Evolutionary conservation across 2,888 invertebrate genomes (phyloP).

Genomic region (Miltochrista miniata): DNA sequence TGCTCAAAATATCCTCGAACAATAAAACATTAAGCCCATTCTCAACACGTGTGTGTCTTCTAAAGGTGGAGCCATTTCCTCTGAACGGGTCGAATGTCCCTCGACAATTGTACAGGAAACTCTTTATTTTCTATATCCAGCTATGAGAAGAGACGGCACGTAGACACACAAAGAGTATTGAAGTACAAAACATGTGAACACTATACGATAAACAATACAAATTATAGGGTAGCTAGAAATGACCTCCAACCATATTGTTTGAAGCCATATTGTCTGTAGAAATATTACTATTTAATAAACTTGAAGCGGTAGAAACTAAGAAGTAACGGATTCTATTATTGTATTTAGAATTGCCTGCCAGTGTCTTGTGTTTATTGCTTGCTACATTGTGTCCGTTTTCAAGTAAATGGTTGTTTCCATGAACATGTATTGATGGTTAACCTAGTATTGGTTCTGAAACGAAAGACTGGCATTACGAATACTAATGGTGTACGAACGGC

Average conservation of each 20-base stretch:
- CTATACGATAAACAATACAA: slow-evolving; percentile 27
- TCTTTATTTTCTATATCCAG: slow-evolving; percentile 73
- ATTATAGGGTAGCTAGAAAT: slow-evolving; percentile 21
- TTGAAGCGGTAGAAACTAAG: background rate
- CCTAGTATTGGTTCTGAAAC: too few species aligned
- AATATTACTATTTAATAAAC: background rate
- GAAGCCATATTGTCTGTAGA: background rate
- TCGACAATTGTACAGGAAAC: slow-evolving; percentile 74
- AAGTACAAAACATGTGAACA: slow-evolving; percentile 17
- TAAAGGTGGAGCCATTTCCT: slow-evolving; percentile 62
- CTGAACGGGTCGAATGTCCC: slow-evolving; percentile 50
- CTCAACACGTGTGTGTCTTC: slow-evolving; percentile 67
- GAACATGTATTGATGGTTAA: background rate
- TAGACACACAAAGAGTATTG: slow-evolving; percentile 35
- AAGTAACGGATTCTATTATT: background rate
- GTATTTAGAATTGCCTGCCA: background rate
- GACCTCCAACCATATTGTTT: background rate
- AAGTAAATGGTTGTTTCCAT: background rate
- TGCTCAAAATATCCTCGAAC: slow-evolving; percentile 17
- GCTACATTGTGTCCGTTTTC: background rate
- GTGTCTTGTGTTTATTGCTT: background rate
- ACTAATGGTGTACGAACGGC: too few species aligned
- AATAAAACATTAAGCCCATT: slow-evolving; percentile 49
- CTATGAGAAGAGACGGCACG: slow-evolving; percentile 57
- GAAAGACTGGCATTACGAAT: too few species aligned